Evolutionary conservation across 2,113 vertebrate species (phyloP).

Genomic region (Camelus bactrianus): DNA sequence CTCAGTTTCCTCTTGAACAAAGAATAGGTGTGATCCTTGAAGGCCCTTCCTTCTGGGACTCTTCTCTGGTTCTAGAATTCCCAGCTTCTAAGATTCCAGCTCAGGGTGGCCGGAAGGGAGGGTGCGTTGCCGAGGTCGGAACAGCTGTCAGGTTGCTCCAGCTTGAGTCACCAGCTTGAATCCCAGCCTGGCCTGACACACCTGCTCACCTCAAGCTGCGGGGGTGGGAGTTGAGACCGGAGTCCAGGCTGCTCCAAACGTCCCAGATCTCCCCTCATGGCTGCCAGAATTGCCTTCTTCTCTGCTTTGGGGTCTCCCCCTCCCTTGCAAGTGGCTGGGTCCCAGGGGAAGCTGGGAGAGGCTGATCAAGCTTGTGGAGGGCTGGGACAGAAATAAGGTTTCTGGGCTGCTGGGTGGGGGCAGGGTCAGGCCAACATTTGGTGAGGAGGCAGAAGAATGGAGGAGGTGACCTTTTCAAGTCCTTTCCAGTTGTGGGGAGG

Average conservation of each 20-base stretch:
- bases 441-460: not conserved
- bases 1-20: not conserved
- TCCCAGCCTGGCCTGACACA: slow-evolving; percentile 43
- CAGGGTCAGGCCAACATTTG: not conserved
- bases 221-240: not conserved
- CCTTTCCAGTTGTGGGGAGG: not conserved
- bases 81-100: slow-evolving; percentile 47
- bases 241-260: not conserved
- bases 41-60: slow-evolving; percentile 16
- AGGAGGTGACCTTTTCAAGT: slow-evolving; percentile 32
- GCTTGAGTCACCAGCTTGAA: slow-evolving; percentile 53
- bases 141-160: not conserved
- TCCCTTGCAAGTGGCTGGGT: not conserved
- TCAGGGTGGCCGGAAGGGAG: not conserved
- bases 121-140: not conserved
- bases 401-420: not conserved
- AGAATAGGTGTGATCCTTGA: not conserved
- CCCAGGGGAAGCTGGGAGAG: not conserved
- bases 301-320: not conserved
- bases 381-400: not conserved
- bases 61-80: slow-evolving; percentile 42
- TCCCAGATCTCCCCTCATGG: not conserved
- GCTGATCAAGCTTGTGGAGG: not conserved
- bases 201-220: not conserved
- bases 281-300: not conserved